Conservation (phyloP, 2,113 vertebrate species). For the Jacana jacana region DNA sequence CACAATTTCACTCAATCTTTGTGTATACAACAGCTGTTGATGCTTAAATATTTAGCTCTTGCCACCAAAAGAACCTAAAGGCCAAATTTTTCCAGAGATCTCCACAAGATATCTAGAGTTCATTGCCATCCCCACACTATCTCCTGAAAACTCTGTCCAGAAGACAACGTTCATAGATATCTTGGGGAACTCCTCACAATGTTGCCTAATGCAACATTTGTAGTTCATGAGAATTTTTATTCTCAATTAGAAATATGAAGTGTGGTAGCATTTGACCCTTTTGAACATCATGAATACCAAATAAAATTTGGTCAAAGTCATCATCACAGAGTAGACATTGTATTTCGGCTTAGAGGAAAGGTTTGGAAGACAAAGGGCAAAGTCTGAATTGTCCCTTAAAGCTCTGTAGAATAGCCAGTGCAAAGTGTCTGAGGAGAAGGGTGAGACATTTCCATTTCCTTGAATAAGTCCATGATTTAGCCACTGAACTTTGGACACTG, state of each 20-base stretch:
- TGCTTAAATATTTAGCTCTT: background rate
- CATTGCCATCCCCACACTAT: background rate
- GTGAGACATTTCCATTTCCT: conserved; percentile 28
- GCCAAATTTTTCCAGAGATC: background rate
- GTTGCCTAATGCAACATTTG: background rate
- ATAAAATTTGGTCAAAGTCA: background rate
- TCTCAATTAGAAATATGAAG: background rate
- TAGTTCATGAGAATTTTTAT: background rate
- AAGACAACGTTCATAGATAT: background rate
- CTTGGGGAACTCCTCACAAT: background rate
- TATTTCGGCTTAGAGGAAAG: background rate
- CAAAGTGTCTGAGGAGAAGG: conserved; percentile 1
- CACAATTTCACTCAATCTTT: background rate
- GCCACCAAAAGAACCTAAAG: background rate
- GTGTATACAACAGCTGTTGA: background rate
- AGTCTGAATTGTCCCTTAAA: background rate
- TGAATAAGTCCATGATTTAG: background rate
- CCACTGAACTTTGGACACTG: conserved; percentile 14
- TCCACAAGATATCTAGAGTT: background rate
- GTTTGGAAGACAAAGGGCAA: conserved; percentile 15
- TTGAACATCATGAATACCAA: background rate
- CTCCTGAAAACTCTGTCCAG: background rate
- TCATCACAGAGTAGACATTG: background rate
- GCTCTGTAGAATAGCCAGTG: background rate
- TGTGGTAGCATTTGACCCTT: background rate